phyloP scores from a whole-genome alignment of 2,888 invertebrate species.

The Dolichopus griseipennis region DNA sequence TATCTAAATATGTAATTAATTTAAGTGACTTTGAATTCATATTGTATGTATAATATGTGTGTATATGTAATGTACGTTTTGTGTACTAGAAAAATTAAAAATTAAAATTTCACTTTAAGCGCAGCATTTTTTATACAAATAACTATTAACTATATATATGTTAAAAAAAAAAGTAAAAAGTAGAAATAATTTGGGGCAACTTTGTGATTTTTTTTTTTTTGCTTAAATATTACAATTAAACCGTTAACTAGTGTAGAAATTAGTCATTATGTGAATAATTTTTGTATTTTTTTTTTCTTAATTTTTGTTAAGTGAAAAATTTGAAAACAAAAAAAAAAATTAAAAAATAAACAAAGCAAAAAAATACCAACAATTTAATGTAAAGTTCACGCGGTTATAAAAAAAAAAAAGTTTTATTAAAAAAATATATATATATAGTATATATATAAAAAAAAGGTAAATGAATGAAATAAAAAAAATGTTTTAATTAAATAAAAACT shows the following conservation, averaged over 20 bases:
- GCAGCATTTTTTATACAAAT: neutral
- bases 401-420: neutral
- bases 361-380: neutral
- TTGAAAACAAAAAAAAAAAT: neutral
- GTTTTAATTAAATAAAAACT: neutral
- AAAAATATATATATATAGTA: neutral
- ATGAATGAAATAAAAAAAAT: neutral
- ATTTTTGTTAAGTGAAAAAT: neutral
- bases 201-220: slow-evolving; percentile 18
- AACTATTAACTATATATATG: neutral
- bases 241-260: slow-evolving; percentile 22
- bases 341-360: neutral
- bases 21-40: too few species aligned
- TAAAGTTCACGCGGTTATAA: neutral
- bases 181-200: slow-evolving; percentile 16
- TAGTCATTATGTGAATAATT: slow-evolving; percentile 19
- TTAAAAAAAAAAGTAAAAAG: neutral
- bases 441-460: neutral
- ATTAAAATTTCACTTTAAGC: neutral
- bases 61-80: neutral
- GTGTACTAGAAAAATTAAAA: neutral
- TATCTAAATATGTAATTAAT: too few species aligned
- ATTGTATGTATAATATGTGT: neutral
- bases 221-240: slow-evolving; percentile 19
- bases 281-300: slow-evolving; percentile 12